Conservation (phyloP, 2,797 vertebrate species). For the Diplodus puntazzo region DNA sequence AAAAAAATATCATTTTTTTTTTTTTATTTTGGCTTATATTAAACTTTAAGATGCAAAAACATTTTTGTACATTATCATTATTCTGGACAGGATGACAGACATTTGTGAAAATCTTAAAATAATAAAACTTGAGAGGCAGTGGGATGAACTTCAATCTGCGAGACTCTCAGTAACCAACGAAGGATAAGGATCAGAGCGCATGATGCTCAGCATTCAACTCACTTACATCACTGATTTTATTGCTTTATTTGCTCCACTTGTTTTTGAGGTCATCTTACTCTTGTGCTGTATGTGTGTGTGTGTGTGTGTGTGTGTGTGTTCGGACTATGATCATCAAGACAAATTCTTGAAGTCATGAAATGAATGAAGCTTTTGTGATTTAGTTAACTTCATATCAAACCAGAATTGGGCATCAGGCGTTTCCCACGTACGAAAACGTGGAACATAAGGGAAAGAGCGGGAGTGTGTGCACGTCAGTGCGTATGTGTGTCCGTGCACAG, state of each 20-base stretch:
- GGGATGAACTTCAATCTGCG: background rate
- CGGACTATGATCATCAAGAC: background rate
- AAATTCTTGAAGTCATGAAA: background rate
- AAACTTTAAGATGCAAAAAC: background rate
- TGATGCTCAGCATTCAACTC: background rate
- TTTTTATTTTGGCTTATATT: background rate
- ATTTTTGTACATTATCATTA: background rate
- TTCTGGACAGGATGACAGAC: background rate
- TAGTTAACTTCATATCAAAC: no score
- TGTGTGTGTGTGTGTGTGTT: background rate
- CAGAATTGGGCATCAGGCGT: no score
- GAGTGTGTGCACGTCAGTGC: background rate
- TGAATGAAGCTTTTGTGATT: background rate
- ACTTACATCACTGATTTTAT: slow-evolving; percentile 25
- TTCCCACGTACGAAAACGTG: background rate
- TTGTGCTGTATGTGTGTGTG: background rate
- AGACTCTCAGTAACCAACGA: background rate
- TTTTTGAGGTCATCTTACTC: slow-evolving; percentile 7
- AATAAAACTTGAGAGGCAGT: background rate
- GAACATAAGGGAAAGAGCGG: background rate
- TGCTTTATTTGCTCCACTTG: slow-evolving; percentile 26
- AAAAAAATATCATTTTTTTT: background rate
- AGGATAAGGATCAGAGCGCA: background rate
- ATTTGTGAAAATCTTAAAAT: background rate
- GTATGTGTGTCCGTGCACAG: background rate